A percentile compares a stretch with the other conserved stretches of the same genome.
phyloP scores from a whole-genome alignment of 2,113 vertebrate genomes.

The Tragelaphus buxtoni region DNA sequence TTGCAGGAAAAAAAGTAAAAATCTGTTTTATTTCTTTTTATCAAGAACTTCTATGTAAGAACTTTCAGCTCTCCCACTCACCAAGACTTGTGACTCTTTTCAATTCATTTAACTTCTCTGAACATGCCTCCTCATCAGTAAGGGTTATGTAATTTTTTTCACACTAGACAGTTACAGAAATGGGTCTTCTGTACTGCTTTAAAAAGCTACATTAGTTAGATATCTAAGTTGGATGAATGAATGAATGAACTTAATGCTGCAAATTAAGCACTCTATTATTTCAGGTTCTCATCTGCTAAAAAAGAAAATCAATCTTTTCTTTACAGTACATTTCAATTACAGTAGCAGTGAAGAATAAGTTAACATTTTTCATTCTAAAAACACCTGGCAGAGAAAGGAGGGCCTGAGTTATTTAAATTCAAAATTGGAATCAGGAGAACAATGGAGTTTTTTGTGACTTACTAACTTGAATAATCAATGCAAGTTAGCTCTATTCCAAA shows the following conservation, averaged over 20 bases:
- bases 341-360: constrained; percentile 38
- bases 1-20: background rate
- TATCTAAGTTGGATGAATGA: constrained; percentile 9
- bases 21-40: background rate
- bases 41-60: background rate
- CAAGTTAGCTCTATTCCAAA: constrained; percentile 43
- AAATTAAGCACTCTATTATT: constrained; percentile 43
- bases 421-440: constrained; percentile 57
- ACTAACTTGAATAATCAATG: constrained; percentile 58
- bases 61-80: background rate
- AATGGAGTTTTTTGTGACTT: constrained; percentile 53
- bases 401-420: constrained; percentile 44
- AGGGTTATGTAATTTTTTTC: background rate
- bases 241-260: constrained; percentile 19
- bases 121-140: constrained; percentile 26
- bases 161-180: background rate
- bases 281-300: constrained; percentile 28
- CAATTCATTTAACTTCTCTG: background rate
- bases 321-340: constrained; percentile 51
- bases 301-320: constrained; percentile 37
- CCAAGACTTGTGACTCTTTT: background rate
- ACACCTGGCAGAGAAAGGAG: constrained; percentile 50
- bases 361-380: constrained; percentile 69
- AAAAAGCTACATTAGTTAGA: background rate
- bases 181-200: background rate